Evolutionary conservation across 2,113 vertebrate species (phyloP), one percentile per base, ranked within the genome.

Genomic region (Gnathonemus longibarbis): DNA sequence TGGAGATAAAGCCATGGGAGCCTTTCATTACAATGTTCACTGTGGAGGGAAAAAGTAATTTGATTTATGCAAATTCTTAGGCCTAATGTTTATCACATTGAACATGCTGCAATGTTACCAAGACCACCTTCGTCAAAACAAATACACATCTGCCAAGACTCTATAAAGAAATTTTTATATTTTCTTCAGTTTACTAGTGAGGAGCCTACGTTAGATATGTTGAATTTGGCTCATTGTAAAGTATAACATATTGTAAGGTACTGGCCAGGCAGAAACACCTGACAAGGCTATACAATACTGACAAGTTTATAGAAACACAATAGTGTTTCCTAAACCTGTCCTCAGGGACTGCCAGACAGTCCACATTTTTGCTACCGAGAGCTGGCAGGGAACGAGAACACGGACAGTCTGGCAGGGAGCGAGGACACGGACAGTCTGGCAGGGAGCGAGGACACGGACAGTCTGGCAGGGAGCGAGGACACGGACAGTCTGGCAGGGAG

Each of bases 21-120:
- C 97, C 96, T 94, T 94, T 94, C 97, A 97, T 97, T 89, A 96
- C 94, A 86, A 97, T 95, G 90, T 93, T 94, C 53, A 98, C 97
- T 98, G 91, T n/a, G 90, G 90, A 92, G 88, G 88, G 7, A 90
- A 92, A 93, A 11, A 5, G 48, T 86, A 15, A 31, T 9, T 27
- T 42, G 5, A 80, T 42, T 39, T 80, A 42, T 42, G 31, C 74
- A 80, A 42, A 77, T 42, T 77, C 74, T 77, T 19, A 77, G 17
- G 74, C 42, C 3, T 86, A 74, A 53, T 10, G 62, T 5, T 42
- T 80, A 13, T 70, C 1, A 70, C 13, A 56, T 27, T 62, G 27
- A 58, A 17, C 85, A 88, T 21, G 91, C 31, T 88, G 13, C 91
- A 91, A 92, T 80, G 35, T 17, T 21, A 42, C 15, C 6, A 7